A percentile compares a stretch with the other conserved stretches of the same genome.
Evolutionary conservation across 2,797 vertebrate genomes (phyloP).

Genomic region (Brachyalestes nurse): DNA sequence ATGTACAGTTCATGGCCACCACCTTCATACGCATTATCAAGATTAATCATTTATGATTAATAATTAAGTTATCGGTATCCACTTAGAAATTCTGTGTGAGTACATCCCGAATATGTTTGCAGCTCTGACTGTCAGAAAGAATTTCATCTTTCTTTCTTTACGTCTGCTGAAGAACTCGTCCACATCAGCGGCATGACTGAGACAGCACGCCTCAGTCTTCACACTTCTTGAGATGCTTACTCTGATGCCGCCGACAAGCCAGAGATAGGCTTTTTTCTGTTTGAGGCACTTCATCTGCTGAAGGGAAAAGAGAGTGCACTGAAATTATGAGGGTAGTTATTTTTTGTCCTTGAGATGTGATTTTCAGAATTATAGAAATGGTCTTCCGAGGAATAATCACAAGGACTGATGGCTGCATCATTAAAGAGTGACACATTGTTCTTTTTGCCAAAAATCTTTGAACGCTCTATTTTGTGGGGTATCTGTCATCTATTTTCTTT

Average conservation of each 20-base stretch:
- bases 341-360: constrained; percentile 19
- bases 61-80: neutral
- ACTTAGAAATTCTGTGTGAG: neutral
- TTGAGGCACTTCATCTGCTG: neutral
- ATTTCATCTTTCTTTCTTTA: neutral
- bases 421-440: neutral
- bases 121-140: neutral
- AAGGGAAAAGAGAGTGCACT: neutral
- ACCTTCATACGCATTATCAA: too few relatives aligned
- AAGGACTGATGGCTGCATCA: neutral
- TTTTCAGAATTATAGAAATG: constrained; percentile 19
- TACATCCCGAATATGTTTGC: neutral
- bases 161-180: neutral
- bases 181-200: neutral
- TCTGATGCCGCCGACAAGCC: constrained; percentile 13
- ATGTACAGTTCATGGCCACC: too few relatives aligned
- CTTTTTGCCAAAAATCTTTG: neutral
- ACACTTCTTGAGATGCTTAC: constrained; percentile 6
- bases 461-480: neutral
- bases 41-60: too few relatives aligned
- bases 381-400: constrained; percentile 21
- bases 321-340: neutral
- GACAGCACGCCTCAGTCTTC: neutral
- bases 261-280: neutral
- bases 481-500: neutral